Conservation (phyloP, 1,140 invertebrate species). For the Ceratina japonica region DNA sequence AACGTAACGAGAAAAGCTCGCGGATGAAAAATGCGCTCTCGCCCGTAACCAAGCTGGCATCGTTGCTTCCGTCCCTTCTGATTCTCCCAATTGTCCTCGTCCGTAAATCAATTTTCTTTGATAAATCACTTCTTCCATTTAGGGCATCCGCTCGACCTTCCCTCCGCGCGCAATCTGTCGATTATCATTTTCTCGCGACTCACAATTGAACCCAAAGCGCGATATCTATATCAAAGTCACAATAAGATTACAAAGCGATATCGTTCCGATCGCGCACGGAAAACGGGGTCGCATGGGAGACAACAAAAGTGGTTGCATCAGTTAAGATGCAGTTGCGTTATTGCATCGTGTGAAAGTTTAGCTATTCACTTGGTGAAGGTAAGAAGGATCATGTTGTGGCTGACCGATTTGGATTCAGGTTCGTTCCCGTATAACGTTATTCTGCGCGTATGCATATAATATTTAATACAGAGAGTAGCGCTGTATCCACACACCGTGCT, state of each 20-base stretch:
- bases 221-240: neutral
- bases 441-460: too few species aligned
- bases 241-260: neutral
- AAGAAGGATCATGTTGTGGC: neutral
- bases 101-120: neutral
- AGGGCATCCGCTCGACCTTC: too few species aligned
- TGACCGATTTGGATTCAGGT: conserved; percentile 8
- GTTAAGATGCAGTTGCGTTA: conserved; percentile 20
- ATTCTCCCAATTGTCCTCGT: neutral
- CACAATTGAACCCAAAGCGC: too few species aligned
- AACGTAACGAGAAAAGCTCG: neutral
- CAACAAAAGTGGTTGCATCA: neutral
- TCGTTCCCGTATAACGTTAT: too few species aligned
- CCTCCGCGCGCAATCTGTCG: neutral
- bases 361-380: neutral
- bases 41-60: neutral
- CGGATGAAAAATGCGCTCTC: neutral
- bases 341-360: conserved; percentile 26
- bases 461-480: too few species aligned
- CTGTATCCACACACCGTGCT: too few species aligned
- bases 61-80: neutral
- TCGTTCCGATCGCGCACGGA: conserved; percentile 5
- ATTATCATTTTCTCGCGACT: neutral
- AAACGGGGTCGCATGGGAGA: neutral
- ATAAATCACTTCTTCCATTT: neutral